Base-by-base conservation (phyloP, 2,888 invertebrate species). In the Petrophora chlorosata region DNA sequence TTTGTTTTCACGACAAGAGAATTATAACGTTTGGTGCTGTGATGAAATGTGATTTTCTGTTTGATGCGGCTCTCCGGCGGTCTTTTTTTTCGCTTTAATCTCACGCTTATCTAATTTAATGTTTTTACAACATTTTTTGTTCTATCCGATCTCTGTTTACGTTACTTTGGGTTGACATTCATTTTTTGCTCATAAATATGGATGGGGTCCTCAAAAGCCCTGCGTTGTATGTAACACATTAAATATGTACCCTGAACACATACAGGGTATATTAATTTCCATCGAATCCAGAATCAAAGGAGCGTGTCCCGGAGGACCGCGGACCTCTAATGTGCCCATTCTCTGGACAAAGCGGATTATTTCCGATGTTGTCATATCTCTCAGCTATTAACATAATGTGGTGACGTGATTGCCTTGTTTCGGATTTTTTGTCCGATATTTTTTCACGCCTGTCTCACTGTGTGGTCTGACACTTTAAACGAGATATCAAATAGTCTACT, bases 281-380 rank as follows among this genome's bases (percentile, higher is more conserved):
- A 81, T 84, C 82, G 79, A 79, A 85, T 82, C 78, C 71, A 61
- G 76, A 86, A 85, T 88, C 89, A 89, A 89, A 90, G 88, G 82
- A 73, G 59, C 63, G 48, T 41, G 67, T 86, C 88, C 85, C 84
- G 41, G 41, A 63, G 82, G 87, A 75, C 72, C 72, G 69, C 35
- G 58, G 59, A 28, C 58, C 70, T 65, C 74, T 85, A 84, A 85
- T 82, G 81, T 77, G 73, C 63, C 81, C 78, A 79, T 81, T 79
- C 73, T 65, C 61, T 69, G 83, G 79, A 83, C 82, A 88, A 90
- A 88, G 89, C 74, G 88, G 89, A 88, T 90, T 90, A 89, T 78
- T 70, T 73, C 71, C 73, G 60, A 76, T 83, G 85, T 82, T 83
- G 85, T 87, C 85, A 86, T 85, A 86, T 85, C 79, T 76, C 69